phyloP scores from a whole-genome alignment of 2,113 vertebrate species.

The Podarcis cretensis region DNA sequence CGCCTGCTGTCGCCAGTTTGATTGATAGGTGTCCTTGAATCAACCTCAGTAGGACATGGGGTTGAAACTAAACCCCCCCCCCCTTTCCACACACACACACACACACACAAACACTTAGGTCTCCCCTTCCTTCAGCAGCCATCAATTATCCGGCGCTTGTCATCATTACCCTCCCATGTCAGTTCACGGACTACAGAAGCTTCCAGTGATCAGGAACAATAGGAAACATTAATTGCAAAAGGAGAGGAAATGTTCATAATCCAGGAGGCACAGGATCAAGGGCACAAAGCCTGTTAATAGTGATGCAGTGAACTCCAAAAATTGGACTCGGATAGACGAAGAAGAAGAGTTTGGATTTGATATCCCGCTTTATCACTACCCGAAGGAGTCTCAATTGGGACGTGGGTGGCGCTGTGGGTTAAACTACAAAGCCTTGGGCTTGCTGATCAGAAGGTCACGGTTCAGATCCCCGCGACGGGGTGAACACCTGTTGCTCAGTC shows the following conservation, averaged over 20 bases:
- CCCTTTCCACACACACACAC: conserved; percentile 10
- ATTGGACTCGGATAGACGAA: not conserved
- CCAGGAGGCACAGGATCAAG: conserved; percentile 18
- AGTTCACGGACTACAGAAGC: conserved; percentile 75
- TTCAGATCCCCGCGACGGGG: no score
- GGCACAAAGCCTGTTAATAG: not conserved
- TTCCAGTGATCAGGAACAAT: conserved; percentile 62
- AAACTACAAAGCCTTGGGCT: no score
- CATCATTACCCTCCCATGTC: conserved; percentile 73
- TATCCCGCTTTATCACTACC: no score
- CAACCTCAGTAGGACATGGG: conserved; percentile 75
- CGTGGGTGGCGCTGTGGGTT: no score
- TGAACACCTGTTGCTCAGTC: no score
- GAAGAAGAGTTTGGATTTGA: no score
- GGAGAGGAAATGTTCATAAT: conserved; percentile 62
- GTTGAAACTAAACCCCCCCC: conserved; percentile 57
- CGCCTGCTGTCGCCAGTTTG: conserved; percentile 75
- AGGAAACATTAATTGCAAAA: conserved; percentile 68
- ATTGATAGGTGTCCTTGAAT: conserved; percentile 88
- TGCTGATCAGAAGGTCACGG: no score
- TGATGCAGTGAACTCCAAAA: not conserved
- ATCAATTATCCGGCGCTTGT: conserved; percentile 76
- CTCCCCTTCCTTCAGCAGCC: conserved; percentile 46
- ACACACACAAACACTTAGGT: not conserved
- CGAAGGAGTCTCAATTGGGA: no score